phyloP scores from a whole-genome alignment of 2,888 invertebrate genomes.

The Smittia aterrima region DNA sequence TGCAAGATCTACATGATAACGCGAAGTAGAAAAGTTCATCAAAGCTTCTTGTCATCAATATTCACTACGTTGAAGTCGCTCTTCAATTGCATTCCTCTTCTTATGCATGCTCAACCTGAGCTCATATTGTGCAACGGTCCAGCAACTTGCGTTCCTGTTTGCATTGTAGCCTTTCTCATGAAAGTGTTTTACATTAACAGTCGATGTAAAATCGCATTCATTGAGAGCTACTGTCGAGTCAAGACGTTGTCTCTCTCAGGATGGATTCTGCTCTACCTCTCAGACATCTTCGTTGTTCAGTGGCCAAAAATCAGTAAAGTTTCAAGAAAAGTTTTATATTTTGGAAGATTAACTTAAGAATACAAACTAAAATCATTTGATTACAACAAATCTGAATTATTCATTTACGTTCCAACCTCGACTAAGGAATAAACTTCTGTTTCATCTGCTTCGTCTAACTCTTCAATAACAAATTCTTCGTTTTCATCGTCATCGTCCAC shows the following conservation, averaged over 20 bases:
- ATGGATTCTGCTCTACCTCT: conserved; percentile 77
- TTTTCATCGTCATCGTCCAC: not conserved
- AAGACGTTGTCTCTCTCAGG: conserved; percentile 85
- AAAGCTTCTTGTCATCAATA: conserved; percentile 77
- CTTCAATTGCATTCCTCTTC: conserved; percentile 65
- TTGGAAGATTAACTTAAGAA: conserved; percentile 68
- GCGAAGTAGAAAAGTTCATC: conserved; percentile 82
- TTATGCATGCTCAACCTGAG: conserved; percentile 71
- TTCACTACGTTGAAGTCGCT: conserved; percentile 74
- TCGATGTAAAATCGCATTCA: conserved; percentile 76
- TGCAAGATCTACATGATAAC: conserved; percentile 65
- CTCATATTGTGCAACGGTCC: conserved; percentile 92
- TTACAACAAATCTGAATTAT: conserved; percentile 30
- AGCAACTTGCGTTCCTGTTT: conserved; percentile 92
- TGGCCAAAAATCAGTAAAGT: conserved; percentile 74
- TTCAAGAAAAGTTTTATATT: conserved; percentile 69
- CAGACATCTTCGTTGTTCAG: conserved; percentile 86
- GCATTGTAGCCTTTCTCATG: conserved; percentile 71
- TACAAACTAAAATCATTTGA: conserved; percentile 32
- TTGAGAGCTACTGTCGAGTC: conserved; percentile 95
- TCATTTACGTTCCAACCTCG: conserved; percentile 40
- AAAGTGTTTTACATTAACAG: conserved; percentile 64
- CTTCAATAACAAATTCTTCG: conserved; percentile 2
- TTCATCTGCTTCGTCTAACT: conserved; percentile 5
- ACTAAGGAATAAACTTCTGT: conserved; percentile 42